These are phyloP conservation scores for Catocala sponsa DNA, from an alignment of 2,888 invertebrate species.

Conservation along the genomic window DNA sequence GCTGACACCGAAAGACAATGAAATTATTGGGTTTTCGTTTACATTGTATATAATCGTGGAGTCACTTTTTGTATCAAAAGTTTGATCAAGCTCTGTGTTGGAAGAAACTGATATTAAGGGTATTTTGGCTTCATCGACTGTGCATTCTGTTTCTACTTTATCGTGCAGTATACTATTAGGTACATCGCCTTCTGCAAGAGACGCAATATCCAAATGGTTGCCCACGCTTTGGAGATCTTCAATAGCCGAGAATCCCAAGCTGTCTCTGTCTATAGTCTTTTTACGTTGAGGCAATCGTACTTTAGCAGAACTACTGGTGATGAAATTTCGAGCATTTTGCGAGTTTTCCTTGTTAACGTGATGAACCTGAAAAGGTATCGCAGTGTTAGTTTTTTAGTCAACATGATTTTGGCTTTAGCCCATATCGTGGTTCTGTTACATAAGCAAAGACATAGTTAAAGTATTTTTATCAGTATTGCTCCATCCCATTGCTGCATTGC, in stretches of 20 bases:
- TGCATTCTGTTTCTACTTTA: slow-evolving; percentile 20
- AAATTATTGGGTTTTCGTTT: slow-evolving; percentile 53
- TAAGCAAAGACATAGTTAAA: neutral
- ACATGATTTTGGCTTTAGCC: no score
- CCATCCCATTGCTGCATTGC: no score
- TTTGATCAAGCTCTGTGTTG: slow-evolving; percentile 50
- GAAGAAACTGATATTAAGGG: slow-evolving; percentile 56
- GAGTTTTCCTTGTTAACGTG: slow-evolving; percentile 58
- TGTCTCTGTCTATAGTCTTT: slow-evolving; percentile 38
- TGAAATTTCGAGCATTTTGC: slow-evolving; percentile 44
- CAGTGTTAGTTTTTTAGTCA: no score
- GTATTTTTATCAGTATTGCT: no score
- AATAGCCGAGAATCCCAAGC: slow-evolving; percentile 61
- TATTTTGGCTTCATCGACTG: neutral
- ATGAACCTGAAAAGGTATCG: slow-evolving; percentile 33
- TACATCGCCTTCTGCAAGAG: slow-evolving; percentile 13
- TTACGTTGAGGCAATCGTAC: slow-evolving; percentile 25
- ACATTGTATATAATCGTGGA: slow-evolving; percentile 54
- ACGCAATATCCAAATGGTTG: slow-evolving; percentile 29
- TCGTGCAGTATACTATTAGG: slow-evolving; percentile 10
- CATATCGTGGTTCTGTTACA: no score
- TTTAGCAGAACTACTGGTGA: slow-evolving; percentile 25
- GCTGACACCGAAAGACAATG: slow-evolving; percentile 67
- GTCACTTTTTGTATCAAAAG: slow-evolving; percentile 44
- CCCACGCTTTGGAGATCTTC: slow-evolving; percentile 54